A percentile compares a stretch with the other conserved stretches of the same genome.
phyloP scores from a whole-genome alignment of 1,140 invertebrate species.

The Lycorma delicatula region DNA sequence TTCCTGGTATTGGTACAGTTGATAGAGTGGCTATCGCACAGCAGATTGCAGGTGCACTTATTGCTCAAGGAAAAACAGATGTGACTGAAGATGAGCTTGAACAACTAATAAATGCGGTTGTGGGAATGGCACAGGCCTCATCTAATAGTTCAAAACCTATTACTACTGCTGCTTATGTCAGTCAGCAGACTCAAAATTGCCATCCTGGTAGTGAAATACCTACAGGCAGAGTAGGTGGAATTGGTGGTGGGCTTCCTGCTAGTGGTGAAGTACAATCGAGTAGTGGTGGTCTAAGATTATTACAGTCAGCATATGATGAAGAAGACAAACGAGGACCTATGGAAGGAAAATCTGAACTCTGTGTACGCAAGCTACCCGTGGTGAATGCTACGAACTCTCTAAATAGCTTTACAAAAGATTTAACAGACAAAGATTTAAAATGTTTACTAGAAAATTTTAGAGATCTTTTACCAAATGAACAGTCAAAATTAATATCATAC shows the following conservation, averaged over 20 bases:
- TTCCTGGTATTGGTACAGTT: slow-evolving; percentile 57
- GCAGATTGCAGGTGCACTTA: slow-evolving; percentile 64
- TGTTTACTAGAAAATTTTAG: slow-evolving; percentile 7
- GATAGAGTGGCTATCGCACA: slow-evolving; percentile 63
- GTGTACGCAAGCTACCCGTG: background rate
- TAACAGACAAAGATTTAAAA: background rate
- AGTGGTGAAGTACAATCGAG: slow-evolving; percentile 4
- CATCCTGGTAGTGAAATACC: slow-evolving; percentile 11
- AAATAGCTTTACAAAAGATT: background rate
- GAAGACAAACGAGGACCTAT: background rate
- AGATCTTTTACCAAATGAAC: background rate
- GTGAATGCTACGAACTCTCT: background rate
- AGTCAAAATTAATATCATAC: background rate
- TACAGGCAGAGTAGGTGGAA: slow-evolving; percentile 6
- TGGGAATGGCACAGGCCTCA: slow-evolving; percentile 47
- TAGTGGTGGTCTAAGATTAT: slow-evolving; percentile 9
- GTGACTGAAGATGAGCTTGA: slow-evolving; percentile 66
- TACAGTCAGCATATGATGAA: slow-evolving; percentile 16
- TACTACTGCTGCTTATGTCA: background rate
- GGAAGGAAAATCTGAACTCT: background rate
- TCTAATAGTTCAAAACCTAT: slow-evolving; percentile 19
- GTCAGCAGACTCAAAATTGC: background rate
- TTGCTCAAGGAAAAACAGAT: slow-evolving; percentile 66
- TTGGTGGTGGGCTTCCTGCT: background rate
- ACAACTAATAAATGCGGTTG: slow-evolving; percentile 64